These are phyloP conservation scores for Stenotaenia linearis DNA, from an alignment of 2,888 invertebrate species.

Conservation along the genomic window DNA sequence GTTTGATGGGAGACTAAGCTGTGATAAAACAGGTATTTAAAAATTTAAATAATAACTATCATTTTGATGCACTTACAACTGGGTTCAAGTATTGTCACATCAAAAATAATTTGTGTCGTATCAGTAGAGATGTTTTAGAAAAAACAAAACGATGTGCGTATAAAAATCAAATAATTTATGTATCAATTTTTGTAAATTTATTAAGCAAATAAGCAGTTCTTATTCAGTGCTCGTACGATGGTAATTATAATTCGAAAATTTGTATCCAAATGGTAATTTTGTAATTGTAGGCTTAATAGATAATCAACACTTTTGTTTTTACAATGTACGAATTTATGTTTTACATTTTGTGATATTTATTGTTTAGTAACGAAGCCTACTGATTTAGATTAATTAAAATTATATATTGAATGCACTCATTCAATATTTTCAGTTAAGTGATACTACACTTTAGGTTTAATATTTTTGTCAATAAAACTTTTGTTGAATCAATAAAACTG, in stretches of 20 bases:
- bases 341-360: background rate
- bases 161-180: background rate
- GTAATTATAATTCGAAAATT: too few species aligned
- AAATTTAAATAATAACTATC: background rate
- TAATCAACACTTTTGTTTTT: background rate
- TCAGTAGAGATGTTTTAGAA: background rate
- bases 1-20: background rate
- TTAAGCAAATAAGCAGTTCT: too few species aligned
- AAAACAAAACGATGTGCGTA: background rate
- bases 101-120: background rate
- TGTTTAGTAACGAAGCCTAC: too few species aligned
- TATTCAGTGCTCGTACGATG: too few species aligned
- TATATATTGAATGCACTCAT: background rate
- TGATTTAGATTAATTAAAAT: background rate
- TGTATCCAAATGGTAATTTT: too few species aligned
- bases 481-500: background rate
- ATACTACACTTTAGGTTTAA: background rate
- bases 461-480: background rate
- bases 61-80: background rate
- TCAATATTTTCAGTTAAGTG: background rate
- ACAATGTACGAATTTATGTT: background rate
- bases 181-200: background rate
- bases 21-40: background rate
- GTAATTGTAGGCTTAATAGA: too few species aligned
- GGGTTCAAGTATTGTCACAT: background rate